These are phyloP conservation scores for Delichon dasypus DNA, from an alignment of 2,797 vertebrate species.

Conservation along the genomic window DNA sequence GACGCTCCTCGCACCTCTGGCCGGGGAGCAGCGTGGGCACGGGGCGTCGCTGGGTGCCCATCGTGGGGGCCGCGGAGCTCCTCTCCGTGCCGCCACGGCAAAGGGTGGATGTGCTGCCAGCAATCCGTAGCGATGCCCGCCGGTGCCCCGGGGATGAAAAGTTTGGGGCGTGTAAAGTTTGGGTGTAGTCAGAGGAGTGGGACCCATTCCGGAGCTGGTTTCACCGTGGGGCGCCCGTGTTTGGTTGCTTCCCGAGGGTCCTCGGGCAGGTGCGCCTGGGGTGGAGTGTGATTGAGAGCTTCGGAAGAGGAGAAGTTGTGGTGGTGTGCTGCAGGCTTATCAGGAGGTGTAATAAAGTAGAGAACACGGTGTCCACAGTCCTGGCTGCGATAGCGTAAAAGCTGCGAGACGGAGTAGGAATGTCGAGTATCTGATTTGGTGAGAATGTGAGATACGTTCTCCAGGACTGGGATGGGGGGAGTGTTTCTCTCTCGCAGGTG, in stretches of 20 bases:
- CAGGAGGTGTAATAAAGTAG: not conserved
- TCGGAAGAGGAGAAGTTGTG: not conserved
- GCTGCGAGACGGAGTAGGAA: not conserved
- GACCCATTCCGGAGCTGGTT: not conserved
- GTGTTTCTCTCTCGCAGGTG: not conserved
- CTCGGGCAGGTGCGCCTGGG: not conserved
- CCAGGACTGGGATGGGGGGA: not conserved
- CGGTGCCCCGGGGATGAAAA: not conserved
- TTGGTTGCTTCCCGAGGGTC: not conserved
- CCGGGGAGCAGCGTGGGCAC: not conserved
- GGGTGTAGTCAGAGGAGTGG: not conserved
- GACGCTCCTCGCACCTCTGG: not conserved
- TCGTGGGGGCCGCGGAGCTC: not conserved
- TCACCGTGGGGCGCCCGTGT: not conserved
- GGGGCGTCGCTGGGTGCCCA: fast-evolving
- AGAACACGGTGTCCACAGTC: not conserved
- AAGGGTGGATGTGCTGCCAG: not conserved
- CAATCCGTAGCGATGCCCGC: not conserved
- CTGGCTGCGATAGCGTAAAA: not conserved
- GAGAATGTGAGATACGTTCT: not conserved
- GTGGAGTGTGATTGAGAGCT: not conserved
- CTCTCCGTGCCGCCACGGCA: not conserved
- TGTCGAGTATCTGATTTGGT: not conserved
- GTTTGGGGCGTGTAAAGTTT: constrained; percentile 3
- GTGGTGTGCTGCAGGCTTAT: not conserved